Base-by-base conservation (phyloP, 2,113 vertebrate genomes). In the Labeo rohita region DNA sequence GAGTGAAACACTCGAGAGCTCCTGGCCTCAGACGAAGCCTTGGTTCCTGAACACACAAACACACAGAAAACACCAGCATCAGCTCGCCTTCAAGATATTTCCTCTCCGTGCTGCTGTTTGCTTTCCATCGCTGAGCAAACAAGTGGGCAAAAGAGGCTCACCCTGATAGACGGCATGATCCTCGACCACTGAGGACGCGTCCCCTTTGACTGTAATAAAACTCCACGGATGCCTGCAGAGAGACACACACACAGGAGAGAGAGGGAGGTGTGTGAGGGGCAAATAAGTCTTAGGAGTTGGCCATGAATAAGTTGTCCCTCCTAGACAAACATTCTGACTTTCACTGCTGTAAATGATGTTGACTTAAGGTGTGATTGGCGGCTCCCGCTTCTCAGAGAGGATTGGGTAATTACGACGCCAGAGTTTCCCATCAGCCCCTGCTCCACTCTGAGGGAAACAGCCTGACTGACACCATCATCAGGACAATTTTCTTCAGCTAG, bases 111-210 rank as follows among this genome's bases (percentile, higher is more conserved):
- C n/a, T 15, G 34, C 68, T 87, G 49, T 79, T 59, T 66, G 76
- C 61, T 87, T 68, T 78, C 18, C 73, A 85, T 61, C 21, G 13
- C 18, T 66, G 74, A 43, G 65, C 54, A 73, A 88, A 81, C 72
- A 84, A 59, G 78, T 28, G 9, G 34, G 15, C 36, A 65, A 65
- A 2, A 39, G 21, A 81, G 23, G 47, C 66, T 91, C 94, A 99
- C 98, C 98, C 89, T 98, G 97, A 93, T 99, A 98, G 81, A 96
- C 92, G 10, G 96, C 91, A 8, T 98, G 96, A 90, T 98, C 97
- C 93, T 99, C 98, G 23, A 97, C 96, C 18, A 94, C 96, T 73
- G 96, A 94, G 1, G 94, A 94, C 0, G 92, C 85, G 18, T 95
- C 93, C 52, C 98, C 98, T 92, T 99, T 98, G 90, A 96, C 92